These are phyloP conservation scores for Osmerus eperlanus DNA, from an alignment of 2,113 vertebrate genomes.

Conservation along the genomic window DNA sequence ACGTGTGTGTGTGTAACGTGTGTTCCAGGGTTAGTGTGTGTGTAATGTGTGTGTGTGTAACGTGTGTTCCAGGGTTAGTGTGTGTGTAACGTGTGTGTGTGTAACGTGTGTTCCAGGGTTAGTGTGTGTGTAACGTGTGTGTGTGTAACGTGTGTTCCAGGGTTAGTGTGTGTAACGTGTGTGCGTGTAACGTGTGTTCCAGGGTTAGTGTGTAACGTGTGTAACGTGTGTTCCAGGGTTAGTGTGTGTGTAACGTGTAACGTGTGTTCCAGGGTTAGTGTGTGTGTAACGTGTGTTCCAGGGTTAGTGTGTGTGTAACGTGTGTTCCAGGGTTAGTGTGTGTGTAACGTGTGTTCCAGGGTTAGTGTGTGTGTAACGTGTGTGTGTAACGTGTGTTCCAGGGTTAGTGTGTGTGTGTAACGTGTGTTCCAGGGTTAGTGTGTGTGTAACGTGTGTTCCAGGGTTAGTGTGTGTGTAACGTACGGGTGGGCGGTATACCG, in stretches of 20 bases:
- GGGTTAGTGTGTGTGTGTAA: neutral
- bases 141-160: neutral
- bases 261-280: too few relatives aligned
- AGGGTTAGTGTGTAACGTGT: neutral
- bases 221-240: neutral
- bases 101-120: too few relatives aligned
- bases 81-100: neutral
- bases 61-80: neutral
- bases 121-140: neutral
- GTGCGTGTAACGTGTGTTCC: too few relatives aligned
- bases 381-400: too few relatives aligned
- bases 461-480: neutral
- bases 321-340: too few relatives aligned
- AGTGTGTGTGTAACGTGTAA: neutral
- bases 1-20: too few relatives aligned
- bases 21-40: neutral
- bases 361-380: neutral
- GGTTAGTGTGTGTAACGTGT: neutral
- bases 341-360: neutral
- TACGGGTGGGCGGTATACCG: too few relatives aligned
- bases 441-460: neutral
- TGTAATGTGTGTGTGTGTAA: neutral
- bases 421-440: neutral
- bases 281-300: too few relatives aligned
- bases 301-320: neutral